Base-by-base conservation (phyloP, 1,140 invertebrate species). In the Heterodera schachtii region DNA sequence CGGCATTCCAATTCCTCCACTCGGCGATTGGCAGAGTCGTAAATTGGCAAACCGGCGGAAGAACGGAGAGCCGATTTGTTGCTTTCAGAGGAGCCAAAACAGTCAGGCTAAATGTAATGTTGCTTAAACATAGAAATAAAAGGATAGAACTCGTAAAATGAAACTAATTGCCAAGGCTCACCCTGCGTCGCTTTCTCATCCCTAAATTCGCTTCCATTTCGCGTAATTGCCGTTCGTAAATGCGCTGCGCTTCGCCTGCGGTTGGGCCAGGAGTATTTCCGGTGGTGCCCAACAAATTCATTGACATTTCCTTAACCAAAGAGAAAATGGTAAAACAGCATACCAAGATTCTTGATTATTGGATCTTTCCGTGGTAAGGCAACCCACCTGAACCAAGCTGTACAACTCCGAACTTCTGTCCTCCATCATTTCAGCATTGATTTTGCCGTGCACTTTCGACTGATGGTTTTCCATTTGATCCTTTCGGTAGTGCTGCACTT, bases 391-490 rank as follows among this genome's bases (percentile, higher is more conserved):
- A 46, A 47, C 57, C 73, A 76, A 8, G 43, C 74, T 44, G 44
- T 79, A 77, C 46, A 86, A 81, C 57, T 87, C 82, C 52, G 81
- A 79, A 64, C 69, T 81, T 3, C 88, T 80, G 76, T 89, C 88
- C 47, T 86, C 84, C 87, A 89, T 89, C 85, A 90, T 89, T 16
- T 85, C 83, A 1, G 83, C 77, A 49, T 89, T 84, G 41, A 89
- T 85, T 75, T 82, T 74, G 1, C 89, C 89, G 71, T 89, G 87
- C 6, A 82, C 74, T 69, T 89, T 89, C 75, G 84, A 84, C 69
- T 87, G 85, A 75, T 89, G 88, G 64, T 89, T 89, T 75, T 89
- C 86, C 87, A 87, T 89, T 73, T 89, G 88, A 79, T 89, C 88
- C 75, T 89, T 89, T 16, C 88, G 84, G 76, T 89, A 89, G 60